phyloP scores from a whole-genome alignment of 2,888 invertebrate species.

The Caenorhabditis sp. region DNA sequence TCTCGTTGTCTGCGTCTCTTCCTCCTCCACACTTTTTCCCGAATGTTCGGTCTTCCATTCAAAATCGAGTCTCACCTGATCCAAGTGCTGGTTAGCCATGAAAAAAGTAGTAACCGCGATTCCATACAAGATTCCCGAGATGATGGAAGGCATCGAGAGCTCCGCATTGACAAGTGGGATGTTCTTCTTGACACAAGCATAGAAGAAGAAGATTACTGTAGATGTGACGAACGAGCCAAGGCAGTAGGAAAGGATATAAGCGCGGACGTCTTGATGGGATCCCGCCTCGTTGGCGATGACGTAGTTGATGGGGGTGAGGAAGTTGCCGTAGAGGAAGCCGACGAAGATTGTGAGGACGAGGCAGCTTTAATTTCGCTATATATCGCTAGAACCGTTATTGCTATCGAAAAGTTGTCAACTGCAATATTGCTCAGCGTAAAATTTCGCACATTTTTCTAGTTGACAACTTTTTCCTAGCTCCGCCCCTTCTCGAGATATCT shows the following conservation, averaged over 20 bases:
- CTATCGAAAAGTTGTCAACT: slow-evolving; percentile 1
- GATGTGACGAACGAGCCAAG: slow-evolving; percentile 84
- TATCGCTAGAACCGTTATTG: background rate
- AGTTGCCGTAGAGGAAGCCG: slow-evolving; percentile 74
- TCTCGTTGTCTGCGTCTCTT: too few species aligned
- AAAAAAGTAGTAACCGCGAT: slow-evolving; percentile 69
- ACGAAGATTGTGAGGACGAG: slow-evolving; percentile 68
- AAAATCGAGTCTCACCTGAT: slow-evolving; percentile 67
- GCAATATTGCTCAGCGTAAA: background rate
- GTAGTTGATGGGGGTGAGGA: slow-evolving; percentile 73
- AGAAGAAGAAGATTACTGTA: slow-evolving; percentile 83
- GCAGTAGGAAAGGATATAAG: slow-evolving; percentile 85
- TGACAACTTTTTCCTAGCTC: background rate
- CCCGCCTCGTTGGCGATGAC: slow-evolving; percentile 64
- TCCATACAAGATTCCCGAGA: slow-evolving; percentile 71
- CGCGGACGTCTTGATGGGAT: slow-evolving; percentile 72
- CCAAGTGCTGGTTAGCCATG: slow-evolving; percentile 74
- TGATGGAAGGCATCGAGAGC: slow-evolving; percentile 68
- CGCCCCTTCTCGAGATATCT: background rate
- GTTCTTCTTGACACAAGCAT: slow-evolving; percentile 64
- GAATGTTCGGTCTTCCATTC: too few species aligned
- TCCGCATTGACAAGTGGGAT: slow-evolving; percentile 73
- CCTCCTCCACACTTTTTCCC: too few species aligned
- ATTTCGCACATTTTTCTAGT: slow-evolving; percentile 2
- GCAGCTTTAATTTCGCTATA: slow-evolving; percentile 53